Evolutionary conservation across 2,888 invertebrate genomes (phyloP), one percentile per base, ranked within the genome.

Genomic region (Girardia tigrina): DNA sequence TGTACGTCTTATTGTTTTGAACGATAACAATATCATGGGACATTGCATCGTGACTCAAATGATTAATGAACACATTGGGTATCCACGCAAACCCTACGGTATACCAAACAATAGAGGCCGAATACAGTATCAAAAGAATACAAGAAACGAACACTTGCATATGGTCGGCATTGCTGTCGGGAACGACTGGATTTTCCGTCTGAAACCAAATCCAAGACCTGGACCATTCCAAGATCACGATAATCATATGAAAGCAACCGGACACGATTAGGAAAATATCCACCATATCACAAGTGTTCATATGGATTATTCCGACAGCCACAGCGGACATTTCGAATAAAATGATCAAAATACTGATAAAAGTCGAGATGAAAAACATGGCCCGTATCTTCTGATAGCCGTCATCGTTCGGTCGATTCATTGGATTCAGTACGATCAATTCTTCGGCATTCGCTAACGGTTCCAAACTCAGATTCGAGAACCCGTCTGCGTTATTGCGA

Each of bases 171-270:
- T 56, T 56, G 36, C 36, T 36, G 36, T 36, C 36, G 8, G 36
- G 36, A 16, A 36, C 36, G 16, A 36, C 36, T 12, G 36, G 36
- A 36, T 56, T 56, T 20, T 23, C 23, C n/a, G 20, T 56, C 23
- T 56, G 56, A 56, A 56, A 20, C 56, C 56, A 56, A 8, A 56
- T 56, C 56, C 56, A 56, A 8, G 56, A 4, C 23, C 23, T 56
- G 23, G 56, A 4, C 56, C 56, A 56, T 56, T 56, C 56, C 6
- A 56, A 23, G 23, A 56, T 16, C 4, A 56, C 23, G n/a, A 56
- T 56, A 56, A 56, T 4, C n/a, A n/a, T 56, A n/a, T 56, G 56
- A 56, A 56, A 56, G n/a, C 56, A 56, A 56, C 56, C 56, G 56
- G 56, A 56, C n/a, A 56, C 56, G 23, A 56, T 56, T 16, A 56